phyloP scores from a whole-genome alignment of 1,140 invertebrate genomes.

The Psilanteris sp. region DNA sequence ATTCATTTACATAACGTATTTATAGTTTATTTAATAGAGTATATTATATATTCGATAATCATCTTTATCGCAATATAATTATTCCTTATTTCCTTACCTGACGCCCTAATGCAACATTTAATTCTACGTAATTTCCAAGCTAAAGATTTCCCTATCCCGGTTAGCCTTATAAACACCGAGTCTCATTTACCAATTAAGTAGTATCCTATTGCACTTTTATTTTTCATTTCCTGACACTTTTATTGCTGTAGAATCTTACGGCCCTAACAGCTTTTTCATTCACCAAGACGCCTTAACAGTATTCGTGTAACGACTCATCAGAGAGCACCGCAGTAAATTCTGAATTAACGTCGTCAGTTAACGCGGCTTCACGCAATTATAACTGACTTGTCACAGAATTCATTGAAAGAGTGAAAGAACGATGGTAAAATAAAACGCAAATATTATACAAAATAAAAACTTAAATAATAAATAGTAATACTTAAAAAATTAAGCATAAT shows the following conservation, averaged over 20 bases:
- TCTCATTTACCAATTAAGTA: constrained; percentile 34
- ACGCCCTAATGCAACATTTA: not conserved
- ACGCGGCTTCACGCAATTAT: constrained; percentile 66
- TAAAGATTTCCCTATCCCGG: constrained; percentile 3
- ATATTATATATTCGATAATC: too few species aligned
- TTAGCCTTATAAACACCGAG: constrained; percentile 7
- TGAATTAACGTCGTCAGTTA: constrained; percentile 72
- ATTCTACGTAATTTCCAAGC: constrained; percentile 10
- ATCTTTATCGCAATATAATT: constrained; percentile 4
- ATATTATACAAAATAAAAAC: constrained; percentile 5
- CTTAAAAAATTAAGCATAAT: too few species aligned
- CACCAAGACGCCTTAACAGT: constrained; percentile 4
- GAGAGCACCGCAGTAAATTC: constrained; percentile 65
- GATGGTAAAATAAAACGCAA: too few species aligned
- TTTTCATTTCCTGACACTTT: constrained; percentile 15
- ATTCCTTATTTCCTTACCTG: constrained; percentile 1
- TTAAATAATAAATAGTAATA: too few species aligned
- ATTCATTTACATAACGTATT: too few species aligned
- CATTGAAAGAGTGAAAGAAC: constrained; percentile 32
- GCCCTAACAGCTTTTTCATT: constrained; percentile 13
- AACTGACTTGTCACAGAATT: constrained; percentile 58
- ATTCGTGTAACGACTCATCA: constrained; percentile 54
- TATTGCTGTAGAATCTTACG: constrained; percentile 10
- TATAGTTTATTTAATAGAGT: too few species aligned
- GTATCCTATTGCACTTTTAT: constrained; percentile 8